Evolutionary conservation across 1,140 invertebrate genomes (phyloP).

Genomic region (Drosophila carrolli): DNA sequence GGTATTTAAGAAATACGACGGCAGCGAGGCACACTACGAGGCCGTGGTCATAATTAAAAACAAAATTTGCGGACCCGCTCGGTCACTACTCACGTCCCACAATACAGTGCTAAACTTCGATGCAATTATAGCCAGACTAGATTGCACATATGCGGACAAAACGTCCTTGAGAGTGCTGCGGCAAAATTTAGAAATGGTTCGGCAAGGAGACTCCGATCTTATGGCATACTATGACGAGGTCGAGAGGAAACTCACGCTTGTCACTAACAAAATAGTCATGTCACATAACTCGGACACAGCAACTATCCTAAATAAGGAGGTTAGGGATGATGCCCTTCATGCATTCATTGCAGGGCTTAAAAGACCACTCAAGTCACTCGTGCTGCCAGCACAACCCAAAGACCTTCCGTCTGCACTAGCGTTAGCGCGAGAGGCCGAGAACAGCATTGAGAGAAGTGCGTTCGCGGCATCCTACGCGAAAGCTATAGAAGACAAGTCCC

Average conservation of each 20-base stretch:
- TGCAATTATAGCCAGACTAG: slow-evolving; percentile 5
- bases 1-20: slow-evolving; percentile 7
- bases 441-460: no score
- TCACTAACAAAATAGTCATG: no score
- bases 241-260: neutral
- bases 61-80: slow-evolving; percentile 3
- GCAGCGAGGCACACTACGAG: slow-evolving; percentile 9
- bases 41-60: slow-evolving; percentile 13
- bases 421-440: no score
- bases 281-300: no score
- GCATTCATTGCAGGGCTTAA: no score
- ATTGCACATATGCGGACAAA: slow-evolving; percentile 12
- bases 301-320: no score
- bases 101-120: neutral
- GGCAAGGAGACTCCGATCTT: slow-evolving; percentile 1
- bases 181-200: neutral
- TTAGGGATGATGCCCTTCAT: no score
- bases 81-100: neutral
- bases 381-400: no score
- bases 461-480: no score
- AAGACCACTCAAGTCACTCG: no score
- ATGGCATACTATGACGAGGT: slow-evolving; percentile 9
- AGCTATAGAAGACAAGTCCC: no score
- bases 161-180: neutral
- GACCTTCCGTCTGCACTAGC: no score